A percentile compares a stretch with the other conserved stretches of the same genome.
Conservation (phyloP, 2,113 vertebrate species). For the Pachycephala philippinensis region DNA sequence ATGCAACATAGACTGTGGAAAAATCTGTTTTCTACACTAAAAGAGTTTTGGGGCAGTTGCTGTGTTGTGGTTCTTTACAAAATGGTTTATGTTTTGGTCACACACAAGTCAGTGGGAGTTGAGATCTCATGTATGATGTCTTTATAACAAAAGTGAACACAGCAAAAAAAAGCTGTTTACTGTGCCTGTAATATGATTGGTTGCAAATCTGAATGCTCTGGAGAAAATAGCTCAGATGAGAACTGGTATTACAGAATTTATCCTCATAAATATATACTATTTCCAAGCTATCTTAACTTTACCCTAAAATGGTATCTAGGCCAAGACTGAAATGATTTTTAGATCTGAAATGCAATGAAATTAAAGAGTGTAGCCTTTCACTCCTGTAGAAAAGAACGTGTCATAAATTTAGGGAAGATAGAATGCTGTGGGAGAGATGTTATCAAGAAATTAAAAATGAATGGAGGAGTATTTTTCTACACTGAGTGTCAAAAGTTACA, state of each 20-base stretch:
- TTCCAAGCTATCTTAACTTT: background rate
- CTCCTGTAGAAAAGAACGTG: background rate
- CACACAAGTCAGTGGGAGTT: background rate
- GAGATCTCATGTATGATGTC: background rate
- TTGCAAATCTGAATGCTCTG: background rate
- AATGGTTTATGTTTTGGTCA: background rate
- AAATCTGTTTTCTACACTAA: background rate
- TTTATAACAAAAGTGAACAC: background rate
- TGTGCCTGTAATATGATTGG: background rate
- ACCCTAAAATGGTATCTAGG: background rate
- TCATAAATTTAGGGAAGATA: background rate
- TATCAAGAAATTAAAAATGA: background rate
- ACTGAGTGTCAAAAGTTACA: background rate
- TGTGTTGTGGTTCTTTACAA: background rate
- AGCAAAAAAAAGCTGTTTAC: background rate
- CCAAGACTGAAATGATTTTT: background rate
- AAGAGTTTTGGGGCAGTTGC: background rate
- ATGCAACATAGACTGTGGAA: fast-evolving
- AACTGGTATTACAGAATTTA: background rate
- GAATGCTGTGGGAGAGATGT: background rate
- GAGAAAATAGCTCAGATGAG: background rate
- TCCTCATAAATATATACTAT: background rate
- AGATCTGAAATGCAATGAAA: background rate
- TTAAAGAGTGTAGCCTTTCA: background rate
- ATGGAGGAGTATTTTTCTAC: background rate